phyloP scores from a whole-genome alignment of 2,113 vertebrate genomes.

The Cryptotis parvus region DNA sequence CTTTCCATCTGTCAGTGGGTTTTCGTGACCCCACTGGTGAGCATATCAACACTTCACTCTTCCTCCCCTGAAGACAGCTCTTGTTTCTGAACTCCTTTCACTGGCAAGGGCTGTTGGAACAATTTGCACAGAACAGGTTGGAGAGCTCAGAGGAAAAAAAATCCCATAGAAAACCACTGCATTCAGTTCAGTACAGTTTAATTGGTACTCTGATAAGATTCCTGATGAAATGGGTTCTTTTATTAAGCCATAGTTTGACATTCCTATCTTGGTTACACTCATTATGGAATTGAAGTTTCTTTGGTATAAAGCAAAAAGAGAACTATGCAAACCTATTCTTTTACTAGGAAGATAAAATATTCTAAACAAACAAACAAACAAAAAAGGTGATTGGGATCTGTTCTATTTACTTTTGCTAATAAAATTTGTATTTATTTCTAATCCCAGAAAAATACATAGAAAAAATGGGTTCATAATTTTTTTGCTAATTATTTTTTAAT shows the following conservation, averaged over 20 bases:
- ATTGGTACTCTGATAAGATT: background rate
- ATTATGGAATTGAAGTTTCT: background rate
- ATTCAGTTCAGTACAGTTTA: background rate
- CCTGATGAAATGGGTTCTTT: background rate
- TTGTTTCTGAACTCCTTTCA: conserved; percentile 65
- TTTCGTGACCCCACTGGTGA: conserved; percentile 56
- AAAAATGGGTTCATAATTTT: background rate
- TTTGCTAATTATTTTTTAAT: too few relatives aligned
- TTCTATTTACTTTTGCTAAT: background rate
- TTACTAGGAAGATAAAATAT: background rate
- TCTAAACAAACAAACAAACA: background rate
- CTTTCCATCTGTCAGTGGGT: conserved; percentile 73
- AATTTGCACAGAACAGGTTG: conserved; percentile 34
- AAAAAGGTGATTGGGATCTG: background rate
- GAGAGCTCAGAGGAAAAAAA: background rate
- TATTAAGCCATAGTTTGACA: background rate
- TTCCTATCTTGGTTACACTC: background rate
- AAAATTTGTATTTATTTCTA: too few relatives aligned
- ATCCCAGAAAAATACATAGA: too few relatives aligned
- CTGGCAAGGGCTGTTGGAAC: conserved; percentile 49
- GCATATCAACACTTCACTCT: conserved; percentile 70
- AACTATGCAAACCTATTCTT: background rate
- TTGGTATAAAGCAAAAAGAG: background rate
- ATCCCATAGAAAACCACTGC: background rate
- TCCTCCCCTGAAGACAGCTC: conserved; percentile 62